Conservation (phyloP, 2,113 vertebrate species). For the Sorex araneus region DNA sequence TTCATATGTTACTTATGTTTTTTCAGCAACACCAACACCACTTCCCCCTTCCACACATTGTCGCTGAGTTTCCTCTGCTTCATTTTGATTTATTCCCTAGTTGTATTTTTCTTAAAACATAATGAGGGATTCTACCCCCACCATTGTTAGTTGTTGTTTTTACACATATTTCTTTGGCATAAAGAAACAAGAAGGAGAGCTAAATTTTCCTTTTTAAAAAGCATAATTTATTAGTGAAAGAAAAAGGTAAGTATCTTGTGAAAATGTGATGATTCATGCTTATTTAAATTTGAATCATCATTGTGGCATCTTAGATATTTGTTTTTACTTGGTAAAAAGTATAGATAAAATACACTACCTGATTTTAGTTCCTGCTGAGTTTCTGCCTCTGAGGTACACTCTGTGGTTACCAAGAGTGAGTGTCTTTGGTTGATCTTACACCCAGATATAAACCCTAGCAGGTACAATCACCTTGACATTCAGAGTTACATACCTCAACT, state of each 20-base stretch:
- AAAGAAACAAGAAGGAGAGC: conserved; percentile 11
- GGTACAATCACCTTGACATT: background rate
- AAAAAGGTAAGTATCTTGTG: background rate
- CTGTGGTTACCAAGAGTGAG: background rate
- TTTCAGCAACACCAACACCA: rapidly evolving
- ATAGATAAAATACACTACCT: background rate
- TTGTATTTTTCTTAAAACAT: background rate
- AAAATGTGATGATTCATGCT: background rate
- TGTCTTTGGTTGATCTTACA: background rate
- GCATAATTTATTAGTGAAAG: background rate
- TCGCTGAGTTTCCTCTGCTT: background rate
- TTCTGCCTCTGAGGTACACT: background rate
- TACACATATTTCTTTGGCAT: background rate
- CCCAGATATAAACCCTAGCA: background rate
- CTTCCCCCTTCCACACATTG: background rate
- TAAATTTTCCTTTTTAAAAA: background rate
- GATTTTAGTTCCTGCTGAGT: background rate
- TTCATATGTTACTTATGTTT: background rate
- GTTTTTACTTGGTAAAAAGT: background rate
- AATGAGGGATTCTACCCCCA: background rate
- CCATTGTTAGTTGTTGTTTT: background rate
- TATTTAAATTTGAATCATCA: background rate
- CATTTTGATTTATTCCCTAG: background rate
- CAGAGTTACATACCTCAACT: background rate
- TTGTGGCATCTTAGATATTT: background rate